These are phyloP conservation scores for Alligator mississippiensis DNA, from an alignment of 2,113 vertebrate species.

Conservation along the genomic window DNA sequence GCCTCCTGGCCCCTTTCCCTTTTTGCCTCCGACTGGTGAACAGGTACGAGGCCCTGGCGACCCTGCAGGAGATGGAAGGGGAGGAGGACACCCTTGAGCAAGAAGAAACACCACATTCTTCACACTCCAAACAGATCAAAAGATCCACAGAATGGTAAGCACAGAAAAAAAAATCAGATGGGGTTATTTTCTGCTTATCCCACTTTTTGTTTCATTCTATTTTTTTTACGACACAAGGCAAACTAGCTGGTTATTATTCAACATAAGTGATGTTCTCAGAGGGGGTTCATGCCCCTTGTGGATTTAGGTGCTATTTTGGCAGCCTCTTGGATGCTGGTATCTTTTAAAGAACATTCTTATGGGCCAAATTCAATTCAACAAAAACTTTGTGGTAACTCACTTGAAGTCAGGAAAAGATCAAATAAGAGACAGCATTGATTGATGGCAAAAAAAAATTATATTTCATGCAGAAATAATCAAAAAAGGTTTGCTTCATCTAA, in stretches of 20 bases:
- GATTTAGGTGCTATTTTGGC: accelerated
- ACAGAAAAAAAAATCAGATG: too few species aligned
- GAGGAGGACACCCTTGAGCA: too few species aligned
- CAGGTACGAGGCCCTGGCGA: too few species aligned
- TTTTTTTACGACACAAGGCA: not conserved
- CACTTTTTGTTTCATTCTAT: not conserved
- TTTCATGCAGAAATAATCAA: not conserved
- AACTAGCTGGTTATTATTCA: not conserved
- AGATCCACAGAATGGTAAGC: too few species aligned
- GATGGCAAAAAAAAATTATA: not conserved
- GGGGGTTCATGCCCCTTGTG: not conserved
- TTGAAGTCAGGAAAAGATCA: too few species aligned
- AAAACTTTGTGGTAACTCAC: not conserved
- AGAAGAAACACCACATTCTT: too few species aligned
- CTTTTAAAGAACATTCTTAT: not conserved
- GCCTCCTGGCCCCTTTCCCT: too few species aligned
- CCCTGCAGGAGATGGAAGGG: too few species aligned
- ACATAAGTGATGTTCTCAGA: not conserved
- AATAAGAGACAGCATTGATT: not conserved
- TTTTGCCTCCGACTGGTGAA: too few species aligned
- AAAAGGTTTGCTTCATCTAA: not conserved
- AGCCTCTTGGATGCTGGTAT: accelerated
- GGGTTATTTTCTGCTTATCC: not conserved
- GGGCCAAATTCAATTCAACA: not conserved
- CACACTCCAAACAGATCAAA: too few species aligned